Conservation (phyloP, 2,797 vertebrate species). For the Cyclopterus lumpus region DNA sequence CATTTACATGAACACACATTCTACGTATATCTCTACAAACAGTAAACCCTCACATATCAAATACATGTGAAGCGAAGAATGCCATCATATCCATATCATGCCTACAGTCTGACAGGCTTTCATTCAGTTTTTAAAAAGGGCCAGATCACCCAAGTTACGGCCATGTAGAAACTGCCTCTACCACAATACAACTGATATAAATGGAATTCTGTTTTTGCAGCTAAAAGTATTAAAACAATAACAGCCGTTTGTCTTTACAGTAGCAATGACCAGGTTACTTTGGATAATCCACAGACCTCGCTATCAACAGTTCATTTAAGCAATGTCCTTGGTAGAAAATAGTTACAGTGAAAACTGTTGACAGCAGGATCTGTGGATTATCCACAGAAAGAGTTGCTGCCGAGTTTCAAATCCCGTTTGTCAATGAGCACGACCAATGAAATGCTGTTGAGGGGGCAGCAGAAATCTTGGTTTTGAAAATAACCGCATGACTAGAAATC, state of each 20-base stretch:
- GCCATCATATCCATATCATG: conserved; percentile 1
- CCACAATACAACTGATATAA: background rate
- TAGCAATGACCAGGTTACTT: conserved; percentile 10
- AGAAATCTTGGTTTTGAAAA: conserved; percentile 25
- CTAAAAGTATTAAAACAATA: conserved; percentile 10
- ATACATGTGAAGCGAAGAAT: conserved; percentile 2
- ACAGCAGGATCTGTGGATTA: conserved; percentile 30
- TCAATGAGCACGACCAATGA: conserved; percentile 3
- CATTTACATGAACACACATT: conserved; percentile 30
- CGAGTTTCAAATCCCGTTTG: conserved; percentile 16
- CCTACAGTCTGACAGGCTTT: background rate
- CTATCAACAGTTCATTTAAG: conserved; percentile 36
- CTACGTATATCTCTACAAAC: conserved; percentile 25
- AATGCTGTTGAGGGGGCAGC: conserved; percentile 2
- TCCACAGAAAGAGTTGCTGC: conserved; percentile 10
- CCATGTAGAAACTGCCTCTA: background rate
- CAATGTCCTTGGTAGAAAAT: conserved; percentile 23
- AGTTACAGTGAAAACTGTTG: conserved; percentile 24
- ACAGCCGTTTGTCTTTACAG: conserved; percentile 18
- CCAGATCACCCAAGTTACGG: conserved; percentile 1
- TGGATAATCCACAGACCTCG: conserved; percentile 24
- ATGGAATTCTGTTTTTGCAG: conserved; percentile 2
- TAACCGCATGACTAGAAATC: background rate
- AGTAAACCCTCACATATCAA: conserved; percentile 22
- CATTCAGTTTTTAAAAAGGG: background rate